phyloP scores from a whole-genome alignment of 2,888 invertebrate genomes.

The Coelopa pilipes region DNA sequence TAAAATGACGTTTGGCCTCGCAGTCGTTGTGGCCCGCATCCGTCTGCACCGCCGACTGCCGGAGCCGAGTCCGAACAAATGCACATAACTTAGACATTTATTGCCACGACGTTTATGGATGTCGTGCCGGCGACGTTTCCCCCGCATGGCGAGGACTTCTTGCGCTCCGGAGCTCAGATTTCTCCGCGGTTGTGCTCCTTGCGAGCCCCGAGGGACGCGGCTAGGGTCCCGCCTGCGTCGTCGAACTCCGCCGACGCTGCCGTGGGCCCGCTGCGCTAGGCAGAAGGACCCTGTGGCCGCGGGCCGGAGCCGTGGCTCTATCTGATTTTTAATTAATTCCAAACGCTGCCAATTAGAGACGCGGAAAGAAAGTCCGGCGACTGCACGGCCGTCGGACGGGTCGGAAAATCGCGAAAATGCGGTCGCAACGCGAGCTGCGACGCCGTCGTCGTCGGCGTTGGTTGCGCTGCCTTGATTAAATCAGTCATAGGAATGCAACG shows the following conservation, averaged over 20 bases:
- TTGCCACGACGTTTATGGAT: conserved; percentile 27
- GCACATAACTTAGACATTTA: conserved; percentile 37
- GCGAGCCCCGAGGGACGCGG: too few relatives aligned
- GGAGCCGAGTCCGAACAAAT: conserved; percentile 29
- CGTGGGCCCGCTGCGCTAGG: too few relatives aligned
- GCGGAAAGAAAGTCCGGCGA: background rate
- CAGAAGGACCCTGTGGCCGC: too few relatives aligned
- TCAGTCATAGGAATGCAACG: conserved; percentile 57
- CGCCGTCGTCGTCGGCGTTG: conserved; percentile 7
- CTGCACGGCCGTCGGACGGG: background rate
- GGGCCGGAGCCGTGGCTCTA: conserved; percentile 4
- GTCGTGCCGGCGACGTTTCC: conserved; percentile 31
- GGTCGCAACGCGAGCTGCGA: conserved; percentile 1
- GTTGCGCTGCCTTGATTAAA: conserved; percentile 52
- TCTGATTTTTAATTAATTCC: conserved; percentile 39
- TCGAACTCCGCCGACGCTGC: too few relatives aligned
- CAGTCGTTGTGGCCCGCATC: background rate
- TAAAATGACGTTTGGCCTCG: conserved; percentile 23
- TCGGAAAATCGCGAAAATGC: background rate
- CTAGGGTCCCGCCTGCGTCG: too few relatives aligned
- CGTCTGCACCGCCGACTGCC: conserved; percentile 9
- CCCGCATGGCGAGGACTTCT: too few relatives aligned
- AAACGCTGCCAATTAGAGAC: conserved; percentile 26
- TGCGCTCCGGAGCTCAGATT: too few relatives aligned
- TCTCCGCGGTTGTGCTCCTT: too few relatives aligned